Conservation (phyloP, 2,888 invertebrate species). For the Diarsia rubi region DNA sequence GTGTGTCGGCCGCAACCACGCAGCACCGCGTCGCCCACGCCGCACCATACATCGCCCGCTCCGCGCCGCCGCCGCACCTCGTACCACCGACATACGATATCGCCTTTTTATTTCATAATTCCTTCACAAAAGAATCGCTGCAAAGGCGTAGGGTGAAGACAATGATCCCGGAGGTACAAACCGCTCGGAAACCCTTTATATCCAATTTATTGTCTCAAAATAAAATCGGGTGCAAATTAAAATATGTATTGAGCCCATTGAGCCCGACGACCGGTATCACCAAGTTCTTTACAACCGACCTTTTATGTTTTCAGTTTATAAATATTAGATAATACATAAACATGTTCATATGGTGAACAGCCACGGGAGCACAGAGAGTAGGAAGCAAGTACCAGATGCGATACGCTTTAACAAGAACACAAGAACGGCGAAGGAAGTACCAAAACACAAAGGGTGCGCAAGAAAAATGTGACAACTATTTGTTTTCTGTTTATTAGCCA, state of each 20-base stretch:
- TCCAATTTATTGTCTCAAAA: conserved; percentile 89
- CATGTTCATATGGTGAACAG: conserved; percentile 49
- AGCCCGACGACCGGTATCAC: conserved; percentile 75
- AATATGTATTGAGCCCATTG: conserved; percentile 84
- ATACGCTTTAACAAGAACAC: conserved; percentile 48
- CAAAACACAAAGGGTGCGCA: conserved; percentile 53
- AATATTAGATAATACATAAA: conserved; percentile 62
- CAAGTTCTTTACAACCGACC: conserved; percentile 72
- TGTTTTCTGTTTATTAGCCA: conserved; percentile 59
- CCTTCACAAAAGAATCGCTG: conserved; percentile 86
- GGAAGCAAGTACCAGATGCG: conserved; percentile 45
- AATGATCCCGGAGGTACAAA: conserved; percentile 90
- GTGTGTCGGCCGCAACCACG: conserved; percentile 74
- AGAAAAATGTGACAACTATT: conserved; percentile 53
- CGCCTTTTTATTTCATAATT: conserved; percentile 90
- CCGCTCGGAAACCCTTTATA: conserved; percentile 89
- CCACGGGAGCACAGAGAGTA: conserved; percentile 24
- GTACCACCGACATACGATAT: conserved; percentile 88
- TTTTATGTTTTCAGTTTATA: conserved; percentile 68
- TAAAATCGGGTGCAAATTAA: conserved; percentile 91
- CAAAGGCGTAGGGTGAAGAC: conserved; percentile 90
- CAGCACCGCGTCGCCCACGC: conserved; percentile 66
- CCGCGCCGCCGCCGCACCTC: conserved; percentile 79
- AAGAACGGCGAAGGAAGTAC: conserved; percentile 46
- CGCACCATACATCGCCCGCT: conserved; percentile 75